Evolutionary conservation across 2,888 invertebrate genomes (phyloP), one percentile per base, ranked within the genome.

Genomic region (Ochlodes sylvanus): DNA sequence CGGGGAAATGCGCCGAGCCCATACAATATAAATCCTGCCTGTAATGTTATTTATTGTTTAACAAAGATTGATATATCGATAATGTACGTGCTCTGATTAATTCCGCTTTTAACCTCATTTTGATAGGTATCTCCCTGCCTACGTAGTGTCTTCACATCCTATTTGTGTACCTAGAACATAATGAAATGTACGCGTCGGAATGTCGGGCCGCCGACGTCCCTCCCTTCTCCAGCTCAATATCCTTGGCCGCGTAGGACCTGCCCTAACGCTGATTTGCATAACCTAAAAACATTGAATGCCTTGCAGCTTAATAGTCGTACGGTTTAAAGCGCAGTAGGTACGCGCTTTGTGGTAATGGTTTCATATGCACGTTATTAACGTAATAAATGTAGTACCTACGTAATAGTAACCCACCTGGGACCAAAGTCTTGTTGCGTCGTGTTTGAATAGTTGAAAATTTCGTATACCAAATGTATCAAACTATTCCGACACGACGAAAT

Each of bases 161-260:
- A 68, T 62, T 68, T 68, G 67, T 68, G 55, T 68, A 56, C 61
- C 60, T 55, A 62, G 67, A 68, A 68, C 47, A 68, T 38, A 68
- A 58, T 63, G 32, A 57, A 68, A 52, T 50, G 68, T 58, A 68
- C 68, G 68, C 68, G 56, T 57, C 34, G 68, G 68, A 68, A 68
- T 68, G 67, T 27, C 55, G 47, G 44, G 6, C 21, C 17, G 15
- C 12, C 27, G 54, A 10, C 63, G 55, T 32, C 63, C 69, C 72
- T n/a, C 74, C 75, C 73, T 73, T 78, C 75, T 75, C 72, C 70
- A 60, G 44, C 58, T 65, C 63, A 58, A 57, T 71, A 75, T 74
- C 77, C 77, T 78, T 78, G 77, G 76, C 75, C 75, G 70, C 72
- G 65, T 64, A 74, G 75, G 73, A 75, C 70, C 73, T 72, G 72